Conservation (phyloP, 2,888 invertebrate genomes). For the Ditylenchus weischeri region DNA sequence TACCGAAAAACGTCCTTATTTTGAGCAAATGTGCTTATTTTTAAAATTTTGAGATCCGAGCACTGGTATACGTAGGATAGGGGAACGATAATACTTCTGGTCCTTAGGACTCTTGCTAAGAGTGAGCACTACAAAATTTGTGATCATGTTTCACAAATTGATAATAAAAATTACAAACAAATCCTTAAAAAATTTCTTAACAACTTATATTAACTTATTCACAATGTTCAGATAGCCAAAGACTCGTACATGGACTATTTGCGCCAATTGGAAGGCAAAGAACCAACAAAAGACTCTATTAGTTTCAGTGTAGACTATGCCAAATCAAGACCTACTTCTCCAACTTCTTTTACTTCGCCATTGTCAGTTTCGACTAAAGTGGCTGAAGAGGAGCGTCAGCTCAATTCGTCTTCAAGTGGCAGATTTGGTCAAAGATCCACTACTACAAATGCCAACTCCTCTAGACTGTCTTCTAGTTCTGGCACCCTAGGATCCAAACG, state of each 20-base stretch:
- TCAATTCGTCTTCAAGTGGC: background rate
- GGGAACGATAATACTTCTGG: too few relatives aligned
- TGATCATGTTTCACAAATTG: background rate
- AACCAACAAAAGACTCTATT: background rate
- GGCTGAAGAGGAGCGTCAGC: background rate
- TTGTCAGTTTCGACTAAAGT: conserved; percentile 3
- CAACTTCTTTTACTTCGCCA: background rate
- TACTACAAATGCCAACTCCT: too few relatives aligned
- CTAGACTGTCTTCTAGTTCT: conserved; percentile 4
- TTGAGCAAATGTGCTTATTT: too few relatives aligned
- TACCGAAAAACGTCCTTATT: too few relatives aligned
- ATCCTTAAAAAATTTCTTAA: too few relatives aligned
- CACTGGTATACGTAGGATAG: too few relatives aligned
- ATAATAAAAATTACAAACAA: too few relatives aligned
- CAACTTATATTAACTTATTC: background rate
- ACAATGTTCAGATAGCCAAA: conserved; percentile 31
- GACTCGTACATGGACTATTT: conserved; percentile 47
- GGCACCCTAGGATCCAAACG: conserved; percentile 22
- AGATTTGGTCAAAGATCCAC: too few relatives aligned
- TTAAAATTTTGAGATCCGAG: too few relatives aligned
- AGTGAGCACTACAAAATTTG: background rate
- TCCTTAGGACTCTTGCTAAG: background rate
- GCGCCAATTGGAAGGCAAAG: conserved; percentile 26
- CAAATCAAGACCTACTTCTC: too few relatives aligned
- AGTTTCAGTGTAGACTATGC: too few relatives aligned